These are phyloP conservation scores for Halictus rubicundus DNA, from an alignment of 1,140 invertebrate species.

Conservation along the genomic window DNA sequence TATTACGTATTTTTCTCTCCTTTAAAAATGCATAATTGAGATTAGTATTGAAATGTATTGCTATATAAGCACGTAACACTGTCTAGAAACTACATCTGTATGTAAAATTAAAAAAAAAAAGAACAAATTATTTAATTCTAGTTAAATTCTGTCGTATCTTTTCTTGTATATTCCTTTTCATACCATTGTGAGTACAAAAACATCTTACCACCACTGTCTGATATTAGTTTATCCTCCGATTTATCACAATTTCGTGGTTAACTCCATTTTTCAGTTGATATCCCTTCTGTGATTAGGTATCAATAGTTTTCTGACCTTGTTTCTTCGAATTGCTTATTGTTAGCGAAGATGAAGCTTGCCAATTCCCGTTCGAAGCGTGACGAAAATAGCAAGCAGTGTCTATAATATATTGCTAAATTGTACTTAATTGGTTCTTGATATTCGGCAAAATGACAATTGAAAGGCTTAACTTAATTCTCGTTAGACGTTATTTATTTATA, in stretches of 20 bases:
- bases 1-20: no score
- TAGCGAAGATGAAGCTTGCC: slow-evolving; percentile 1
- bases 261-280: slow-evolving; percentile 7
- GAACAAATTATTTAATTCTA: no score
- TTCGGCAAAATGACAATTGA: no score
- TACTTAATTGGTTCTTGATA: no score
- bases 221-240: slow-evolving; percentile 34
- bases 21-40: no score
- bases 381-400: not conserved
- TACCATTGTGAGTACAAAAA: slow-evolving; percentile 1
- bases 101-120: no score
- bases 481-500: no score
- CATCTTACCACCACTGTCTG: not conserved
- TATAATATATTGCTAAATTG: no score
- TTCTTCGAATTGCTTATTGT: slow-evolving; percentile 35
- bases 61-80: no score
- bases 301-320: slow-evolving; percentile 19
- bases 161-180: not conserved
- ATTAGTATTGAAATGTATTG: no score
- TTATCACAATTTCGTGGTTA: slow-evolving; percentile 44
- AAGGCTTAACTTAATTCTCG: no score
- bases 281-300: slow-evolving; percentile 32
- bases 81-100: no score
- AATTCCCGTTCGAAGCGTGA: slow-evolving; percentile 5
- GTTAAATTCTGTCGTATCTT: not conserved